Conservation (phyloP, 2,797 vertebrate genomes). For the Diplodus puntazzo region DNA sequence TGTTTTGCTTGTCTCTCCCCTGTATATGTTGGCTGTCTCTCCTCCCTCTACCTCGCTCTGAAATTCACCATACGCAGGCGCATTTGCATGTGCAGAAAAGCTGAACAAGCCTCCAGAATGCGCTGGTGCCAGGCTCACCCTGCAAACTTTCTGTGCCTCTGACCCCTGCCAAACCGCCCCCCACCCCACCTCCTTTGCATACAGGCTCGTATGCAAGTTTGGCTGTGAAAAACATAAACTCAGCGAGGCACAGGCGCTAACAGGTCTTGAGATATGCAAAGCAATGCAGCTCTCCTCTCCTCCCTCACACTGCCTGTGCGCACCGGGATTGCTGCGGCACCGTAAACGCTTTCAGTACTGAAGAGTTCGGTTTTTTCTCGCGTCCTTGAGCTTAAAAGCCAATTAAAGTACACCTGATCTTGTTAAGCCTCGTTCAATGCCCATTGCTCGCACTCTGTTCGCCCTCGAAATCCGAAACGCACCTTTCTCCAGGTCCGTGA, state of each 20-base stretch:
- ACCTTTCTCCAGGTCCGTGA: constrained; percentile 98
- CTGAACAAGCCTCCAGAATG: constrained; percentile 40
- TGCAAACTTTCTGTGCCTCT: constrained; percentile 47
- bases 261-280: constrained; percentile 79
- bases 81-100: constrained; percentile 27
- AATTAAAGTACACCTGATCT: not conserved
- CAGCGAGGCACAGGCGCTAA: constrained; percentile 45
- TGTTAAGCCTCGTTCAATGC: not conserved
- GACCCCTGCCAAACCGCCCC: constrained; percentile 13
- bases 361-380: not conserved
- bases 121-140: constrained; percentile 15
- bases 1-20: not conserved
- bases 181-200: not conserved
- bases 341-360: constrained; percentile 5
- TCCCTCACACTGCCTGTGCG: constrained; percentile 51
- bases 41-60: not conserved
- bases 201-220: not conserved
- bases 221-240: constrained; percentile 10
- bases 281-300: constrained; percentile 77
- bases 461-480: constrained; percentile 47
- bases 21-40: constrained; percentile 13
- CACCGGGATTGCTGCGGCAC: constrained; percentile 74
- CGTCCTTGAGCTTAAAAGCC: not conserved
- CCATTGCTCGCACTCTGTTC: not conserved
- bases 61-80: constrained; percentile 17